Evolutionary conservation across 2,888 invertebrate species (phyloP).

Genomic region (Sialis fuliginosa): DNA sequence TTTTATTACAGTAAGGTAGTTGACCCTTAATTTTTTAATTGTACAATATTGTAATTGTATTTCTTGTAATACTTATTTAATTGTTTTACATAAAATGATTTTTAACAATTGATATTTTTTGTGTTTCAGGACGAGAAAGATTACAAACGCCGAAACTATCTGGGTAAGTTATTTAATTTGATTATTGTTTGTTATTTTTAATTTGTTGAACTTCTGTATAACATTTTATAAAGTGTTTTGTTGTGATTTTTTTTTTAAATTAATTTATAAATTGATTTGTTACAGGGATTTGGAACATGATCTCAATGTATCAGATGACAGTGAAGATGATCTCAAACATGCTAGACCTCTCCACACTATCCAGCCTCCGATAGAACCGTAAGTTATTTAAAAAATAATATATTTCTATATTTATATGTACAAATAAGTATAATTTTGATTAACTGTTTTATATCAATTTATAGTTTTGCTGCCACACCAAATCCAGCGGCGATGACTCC

Average conservation of each 20-base stretch:
- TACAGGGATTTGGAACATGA: constrained; percentile 44
- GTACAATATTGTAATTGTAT: neutral
- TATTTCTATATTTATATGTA: neutral
- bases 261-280: constrained; percentile 13
- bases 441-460: constrained; percentile 12
- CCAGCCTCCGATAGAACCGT: constrained; percentile 23
- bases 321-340: constrained; percentile 48
- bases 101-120: constrained; percentile 12
- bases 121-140: constrained; percentile 33
- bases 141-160: constrained; percentile 25
- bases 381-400: constrained; percentile 21
- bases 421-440: neutral
- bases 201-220: neutral
- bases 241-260: neutral
- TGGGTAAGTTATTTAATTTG: constrained; percentile 27
- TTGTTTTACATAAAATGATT: neutral
- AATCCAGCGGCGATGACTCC: constrained; percentile 11
- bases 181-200: constrained; percentile 2
- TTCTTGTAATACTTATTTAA: neutral
- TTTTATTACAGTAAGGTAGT: neutral
- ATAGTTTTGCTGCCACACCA: constrained; percentile 10
- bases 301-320: constrained; percentile 55
- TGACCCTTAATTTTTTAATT: neutral
- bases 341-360: constrained; percentile 16
- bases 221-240: neutral